Base-by-base conservation (phyloP, 2,888 invertebrate genomes). In the Crematogaster levior region DNA sequence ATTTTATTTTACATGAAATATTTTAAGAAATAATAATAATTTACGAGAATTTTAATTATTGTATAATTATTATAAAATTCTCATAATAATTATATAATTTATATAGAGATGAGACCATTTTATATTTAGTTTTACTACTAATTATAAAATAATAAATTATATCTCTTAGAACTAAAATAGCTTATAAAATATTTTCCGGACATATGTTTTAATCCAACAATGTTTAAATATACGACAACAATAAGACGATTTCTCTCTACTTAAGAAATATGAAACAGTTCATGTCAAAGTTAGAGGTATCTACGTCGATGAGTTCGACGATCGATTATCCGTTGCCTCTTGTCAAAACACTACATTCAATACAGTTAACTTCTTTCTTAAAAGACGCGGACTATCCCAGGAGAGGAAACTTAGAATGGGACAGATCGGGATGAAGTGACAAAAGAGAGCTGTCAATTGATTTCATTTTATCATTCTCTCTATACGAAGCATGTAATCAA, bases 351-450 rank as follows among this genome's bases (percentile, higher is more conserved):
- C 86, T 86, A 87, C 84, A 86, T 85, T 82, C 88, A 84, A 53
- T 81, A 84, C 82, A 85, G 86, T 91, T 89, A 91, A 90, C 90
- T 90, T 89, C 83, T 85, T 85, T 90, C 90, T 90, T 86, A 87
- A 86, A 65, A 74, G 81, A 81, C 65, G 68, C 70, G 75, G 75
- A 48, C 68, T 68, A 75, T 46, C 84, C 88, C 86, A 81, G 56
- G 83, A 88, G 90, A 88, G 84, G 87, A 86, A 90, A 91, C 88
- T 91, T 89, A 85, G 83, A 83, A 74, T 77, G 84, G 75, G 72
- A 85, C 83, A 84, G 85, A 87, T 90, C 85, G 74, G 56, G 56
- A 18, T 43, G 43, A 83, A 68, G 83, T 56, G 73, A 68, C 70
- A 73, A 81, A 74, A 70, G 72, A 80, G 53, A 27, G 40, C 79